A percentile compares a stretch with the other conserved stretches of the same genome.
These are phyloP conservation scores for Tauraco hartlaubi DNA, from an alignment of 2,797 vertebrate genomes.

Conservation along the genomic window DNA sequence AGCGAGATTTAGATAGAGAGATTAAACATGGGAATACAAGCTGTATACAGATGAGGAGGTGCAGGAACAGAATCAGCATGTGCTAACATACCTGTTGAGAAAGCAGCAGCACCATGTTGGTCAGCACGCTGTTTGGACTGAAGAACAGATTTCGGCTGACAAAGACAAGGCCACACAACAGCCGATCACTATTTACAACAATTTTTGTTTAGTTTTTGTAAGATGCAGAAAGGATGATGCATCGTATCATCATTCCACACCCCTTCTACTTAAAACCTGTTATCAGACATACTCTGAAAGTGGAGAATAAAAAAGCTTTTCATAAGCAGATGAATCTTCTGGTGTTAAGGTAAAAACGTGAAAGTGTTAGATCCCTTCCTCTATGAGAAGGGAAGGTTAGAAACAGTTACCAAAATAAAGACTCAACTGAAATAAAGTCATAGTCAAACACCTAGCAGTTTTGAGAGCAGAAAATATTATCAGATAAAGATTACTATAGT, in stretches of 20 bases:
- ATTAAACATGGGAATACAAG: neutral
- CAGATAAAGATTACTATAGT: slow-evolving; percentile 22
- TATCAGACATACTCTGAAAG: neutral
- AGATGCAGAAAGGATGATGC: neutral
- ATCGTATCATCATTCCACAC: neutral
- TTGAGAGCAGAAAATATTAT: slow-evolving; percentile 15
- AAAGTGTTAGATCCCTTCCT: neutral
- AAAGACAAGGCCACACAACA: neutral
- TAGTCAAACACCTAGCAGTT: neutral
- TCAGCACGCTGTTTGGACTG: fast-evolving
- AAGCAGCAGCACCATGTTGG: fast-evolving
- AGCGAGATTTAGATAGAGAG: neutral
- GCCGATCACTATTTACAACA: neutral
- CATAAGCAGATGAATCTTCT: neutral
- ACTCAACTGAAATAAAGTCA: neutral
- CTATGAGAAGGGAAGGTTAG: neutral
- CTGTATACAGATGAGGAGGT: neutral
- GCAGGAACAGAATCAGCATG: neutral
- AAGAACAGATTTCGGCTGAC: neutral
- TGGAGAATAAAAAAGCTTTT: neutral
- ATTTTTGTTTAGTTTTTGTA: neutral
- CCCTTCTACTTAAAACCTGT: neutral
- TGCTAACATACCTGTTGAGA: neutral
- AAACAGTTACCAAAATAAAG: neutral
- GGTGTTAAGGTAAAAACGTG: neutral